Evolutionary conservation across 2,113 vertebrate genomes (phyloP).

Genomic region (Hylia prasina): DNA sequence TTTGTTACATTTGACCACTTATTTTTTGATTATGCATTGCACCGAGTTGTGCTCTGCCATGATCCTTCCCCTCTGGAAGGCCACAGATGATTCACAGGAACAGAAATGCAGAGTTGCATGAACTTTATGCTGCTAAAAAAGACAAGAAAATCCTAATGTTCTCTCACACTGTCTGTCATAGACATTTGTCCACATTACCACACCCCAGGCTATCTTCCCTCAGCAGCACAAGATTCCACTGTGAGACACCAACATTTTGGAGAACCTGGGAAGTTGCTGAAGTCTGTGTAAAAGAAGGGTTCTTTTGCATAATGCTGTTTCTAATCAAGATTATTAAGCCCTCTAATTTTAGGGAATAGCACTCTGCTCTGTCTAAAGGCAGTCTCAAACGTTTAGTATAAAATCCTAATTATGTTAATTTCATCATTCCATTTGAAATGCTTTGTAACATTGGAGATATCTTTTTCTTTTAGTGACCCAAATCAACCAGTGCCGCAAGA

Average conservation of each 20-base stretch:
- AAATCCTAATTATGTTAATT: conserved; percentile 28
- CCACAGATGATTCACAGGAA: neutral
- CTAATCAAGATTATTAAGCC: neutral
- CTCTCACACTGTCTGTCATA: neutral
- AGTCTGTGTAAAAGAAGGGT: neutral
- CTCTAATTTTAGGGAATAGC: neutral
- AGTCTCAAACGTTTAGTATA: neutral
- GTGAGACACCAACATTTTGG: neutral
- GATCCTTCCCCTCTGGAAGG: neutral
- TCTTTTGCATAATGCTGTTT: neutral
- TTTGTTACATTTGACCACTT: neutral
- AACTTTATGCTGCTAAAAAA: neutral
- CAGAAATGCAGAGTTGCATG: neutral
- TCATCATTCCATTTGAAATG: conserved; percentile 5
- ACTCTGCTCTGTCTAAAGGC: neutral
- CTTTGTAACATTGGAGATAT: neutral
- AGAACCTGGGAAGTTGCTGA: neutral
- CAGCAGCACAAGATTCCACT: neutral
- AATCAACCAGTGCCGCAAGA: conserved; percentile 99
- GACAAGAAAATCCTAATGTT: neutral
- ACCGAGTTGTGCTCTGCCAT: neutral
- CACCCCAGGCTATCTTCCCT: neutral
- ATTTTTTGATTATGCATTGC: neutral
- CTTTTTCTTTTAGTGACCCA: conserved; percentile 81
- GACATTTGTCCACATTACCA: neutral